Evolutionary conservation across 2,888 invertebrate species (phyloP), one percentile per base, ranked within the genome.

Genomic region (Thera obeliscata): DNA sequence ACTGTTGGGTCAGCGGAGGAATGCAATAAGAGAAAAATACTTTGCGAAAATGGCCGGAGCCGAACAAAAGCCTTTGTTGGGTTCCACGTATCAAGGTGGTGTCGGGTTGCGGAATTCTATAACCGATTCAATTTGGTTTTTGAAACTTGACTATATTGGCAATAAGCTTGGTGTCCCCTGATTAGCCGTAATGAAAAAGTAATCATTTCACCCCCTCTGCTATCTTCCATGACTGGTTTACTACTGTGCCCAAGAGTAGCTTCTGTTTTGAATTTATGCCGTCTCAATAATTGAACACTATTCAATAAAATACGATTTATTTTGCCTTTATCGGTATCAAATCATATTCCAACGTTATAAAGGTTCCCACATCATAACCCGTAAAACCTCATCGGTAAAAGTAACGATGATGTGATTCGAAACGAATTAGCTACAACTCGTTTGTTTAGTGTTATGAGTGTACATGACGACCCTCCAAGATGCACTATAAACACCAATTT

Each of bases 21-120:
- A 92, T 91, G 92, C 88, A 91, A 90, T 79, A 89, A 84, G 82
- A 89, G 83, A 85, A 90, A 91, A 88, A 86, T 78, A 77, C 80
- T 81, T 84, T 83, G 81, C 82, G 82, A 87, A 88, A 85, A 81
- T 81, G 81, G 66, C 66, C 83, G 82, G 43, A 78, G 81, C 80
- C 84, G 89, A 90, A 93, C 93, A 93, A 93, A 91, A 90, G 90
- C 83, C 90, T 92, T 92, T 93, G 92, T 92, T 92, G 81, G 83
- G 85, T 93, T 93, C 92, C 90, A 88, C 81, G 93, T 92, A 93
- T 85, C 84, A 85, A 78, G 74, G 73, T 75, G 82, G 91, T 89
- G 87, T 92, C 83, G 81, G 82, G 86, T 93, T 90, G 85, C 90
- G 81, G 86, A 88, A 87, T 91, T 86, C 89, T 89, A 87, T 86